Evolutionary conservation across 2,113 vertebrate species (phyloP).

Genomic region (Hepsetus odoe): DNA sequence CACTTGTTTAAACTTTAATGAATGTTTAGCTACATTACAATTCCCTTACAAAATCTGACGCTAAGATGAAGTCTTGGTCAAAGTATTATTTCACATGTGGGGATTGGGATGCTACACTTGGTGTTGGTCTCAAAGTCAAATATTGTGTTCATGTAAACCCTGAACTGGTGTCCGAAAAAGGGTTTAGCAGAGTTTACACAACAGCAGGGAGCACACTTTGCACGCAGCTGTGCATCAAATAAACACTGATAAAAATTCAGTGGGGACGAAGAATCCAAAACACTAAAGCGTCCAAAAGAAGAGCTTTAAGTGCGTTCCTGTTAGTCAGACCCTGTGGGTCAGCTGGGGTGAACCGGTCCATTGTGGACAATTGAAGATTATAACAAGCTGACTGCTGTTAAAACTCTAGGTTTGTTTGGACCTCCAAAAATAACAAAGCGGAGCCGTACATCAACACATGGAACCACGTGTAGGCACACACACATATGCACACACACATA

Average conservation of each 20-base stretch:
- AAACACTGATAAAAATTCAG: constrained; percentile 63
- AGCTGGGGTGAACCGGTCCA: constrained; percentile 42
- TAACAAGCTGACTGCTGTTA: constrained; percentile 28
- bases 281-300: constrained; percentile 59
- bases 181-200: constrained; percentile 66
- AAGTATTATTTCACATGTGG: background rate
- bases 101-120: background rate
- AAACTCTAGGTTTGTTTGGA: constrained; percentile 43
- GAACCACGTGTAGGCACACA: constrained; percentile 22
- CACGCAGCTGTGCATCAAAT: constrained; percentile 66
- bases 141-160: constrained; percentile 32
- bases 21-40: no score
- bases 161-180: constrained; percentile 2
- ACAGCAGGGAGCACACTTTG: constrained; percentile 49
- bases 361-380: constrained; percentile 20
- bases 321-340: constrained; percentile 42
- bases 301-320: constrained; percentile 38
- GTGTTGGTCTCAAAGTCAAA: background rate
- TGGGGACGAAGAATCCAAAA: constrained; percentile 55
- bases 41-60: no score
- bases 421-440: constrained; percentile 35
- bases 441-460: constrained; percentile 27
- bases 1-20: no score
- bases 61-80: no score
- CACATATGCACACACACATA: constrained; percentile 35